Conservation (phyloP, 1,140 invertebrate species). For the Macrotrachela quadricornifera region DNA sequence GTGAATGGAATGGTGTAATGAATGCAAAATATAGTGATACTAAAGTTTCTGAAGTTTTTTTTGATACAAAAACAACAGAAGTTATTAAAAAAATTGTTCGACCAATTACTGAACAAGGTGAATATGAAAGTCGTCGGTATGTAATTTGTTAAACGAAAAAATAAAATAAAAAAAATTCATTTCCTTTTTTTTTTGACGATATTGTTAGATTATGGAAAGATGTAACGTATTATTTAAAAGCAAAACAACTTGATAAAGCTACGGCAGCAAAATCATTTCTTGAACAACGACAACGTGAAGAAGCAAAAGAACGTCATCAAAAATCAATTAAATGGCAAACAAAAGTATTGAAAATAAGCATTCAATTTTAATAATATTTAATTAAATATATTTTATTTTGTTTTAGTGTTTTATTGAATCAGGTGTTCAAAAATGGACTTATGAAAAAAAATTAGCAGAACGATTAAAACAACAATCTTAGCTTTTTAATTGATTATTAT, state of each 20-base stretch:
- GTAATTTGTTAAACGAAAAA: too few relatives aligned
- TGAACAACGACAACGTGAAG: constrained; percentile 81
- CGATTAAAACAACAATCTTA: too few relatives aligned
- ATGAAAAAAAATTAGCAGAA: too few relatives aligned
- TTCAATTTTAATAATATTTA: constrained; percentile 1
- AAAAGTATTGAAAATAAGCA: constrained; percentile 17
- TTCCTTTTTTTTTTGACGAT: too few relatives aligned
- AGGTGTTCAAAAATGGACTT: too few relatives aligned
- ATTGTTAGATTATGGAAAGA: constrained; percentile 62
- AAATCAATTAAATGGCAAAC: constrained; percentile 34
- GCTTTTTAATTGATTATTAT: too few relatives aligned
- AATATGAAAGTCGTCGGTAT: constrained; percentile 22
- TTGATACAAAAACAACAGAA: constrained; percentile 16
- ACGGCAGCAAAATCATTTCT: constrained; percentile 68
- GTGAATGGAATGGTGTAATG: constrained; percentile 91
- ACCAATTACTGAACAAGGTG: constrained; percentile 19
- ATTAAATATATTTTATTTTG: not conserved
- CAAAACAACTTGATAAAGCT: constrained; percentile 75
- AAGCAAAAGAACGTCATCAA: constrained; percentile 49
- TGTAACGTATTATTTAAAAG: constrained; percentile 68
- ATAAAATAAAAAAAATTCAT: too few relatives aligned
- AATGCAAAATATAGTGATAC: constrained; percentile 14
- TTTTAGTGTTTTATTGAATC: too few relatives aligned
- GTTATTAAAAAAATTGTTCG: constrained; percentile 20
- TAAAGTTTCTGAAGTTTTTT: not conserved